These are phyloP conservation scores for Trididemnum nubilum DNA, from an alignment of 23 tunicate genomes.

Conservation along the genomic window DNA sequence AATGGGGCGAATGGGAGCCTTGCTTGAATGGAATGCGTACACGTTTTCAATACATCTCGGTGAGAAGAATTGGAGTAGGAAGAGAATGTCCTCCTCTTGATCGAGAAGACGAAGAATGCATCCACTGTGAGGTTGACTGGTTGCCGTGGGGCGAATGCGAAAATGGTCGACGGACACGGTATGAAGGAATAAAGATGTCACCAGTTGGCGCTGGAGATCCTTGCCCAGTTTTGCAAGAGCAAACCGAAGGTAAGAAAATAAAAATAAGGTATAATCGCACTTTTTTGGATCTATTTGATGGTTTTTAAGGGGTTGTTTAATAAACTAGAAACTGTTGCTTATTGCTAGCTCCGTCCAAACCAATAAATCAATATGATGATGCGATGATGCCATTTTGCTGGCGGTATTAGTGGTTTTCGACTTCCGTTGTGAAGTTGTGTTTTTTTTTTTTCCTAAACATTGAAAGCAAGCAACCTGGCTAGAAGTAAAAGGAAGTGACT, in stretches of 20 bases:
- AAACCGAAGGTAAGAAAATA: slow-evolving; percentile 57
- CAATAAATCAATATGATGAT: no score
- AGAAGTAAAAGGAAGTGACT: no score
- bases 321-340: no score
- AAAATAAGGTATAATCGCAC: no score
- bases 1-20: slow-evolving; percentile 72
- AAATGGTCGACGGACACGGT: slow-evolving; percentile 18
- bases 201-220: slow-evolving; percentile 55
- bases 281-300: no score
- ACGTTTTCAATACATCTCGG: slow-evolving; percentile 35
- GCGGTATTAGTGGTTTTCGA: neutral
- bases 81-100: slow-evolving; percentile 42
- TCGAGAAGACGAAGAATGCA: slow-evolving; percentile 53
- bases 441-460: no score
- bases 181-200: slow-evolving; percentile 22
- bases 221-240: slow-evolving; percentile 43
- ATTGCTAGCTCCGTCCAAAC: neutral
- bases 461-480: no score
- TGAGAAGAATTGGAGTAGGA: slow-evolving; percentile 69
- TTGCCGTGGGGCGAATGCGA: slow-evolving; percentile 59
- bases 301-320: no score
- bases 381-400: neutral
- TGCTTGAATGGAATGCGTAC: slow-evolving; percentile 50
- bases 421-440: neutral
- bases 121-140: slow-evolving; percentile 69